phyloP scores from a whole-genome alignment of 2,888 invertebrate genomes.

The Nemapogon koenigi region DNA sequence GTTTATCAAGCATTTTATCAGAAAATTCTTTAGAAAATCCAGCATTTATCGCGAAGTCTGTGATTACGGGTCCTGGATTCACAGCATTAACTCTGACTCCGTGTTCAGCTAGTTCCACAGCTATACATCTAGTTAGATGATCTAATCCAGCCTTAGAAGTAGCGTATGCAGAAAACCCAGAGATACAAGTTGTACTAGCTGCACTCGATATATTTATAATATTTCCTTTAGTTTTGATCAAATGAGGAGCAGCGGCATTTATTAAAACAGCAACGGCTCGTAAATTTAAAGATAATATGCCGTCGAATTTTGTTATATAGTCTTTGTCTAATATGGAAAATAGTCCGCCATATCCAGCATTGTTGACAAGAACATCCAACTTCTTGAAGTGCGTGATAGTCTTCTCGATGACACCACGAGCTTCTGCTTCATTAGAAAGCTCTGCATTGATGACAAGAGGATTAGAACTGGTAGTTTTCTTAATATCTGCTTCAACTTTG shows the following conservation, averaged over 20 bases:
- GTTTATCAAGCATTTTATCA: constrained; percentile 16
- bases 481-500: background rate
- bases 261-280: constrained; percentile 25
- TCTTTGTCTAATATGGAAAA: constrained; percentile 20
- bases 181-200: background rate
- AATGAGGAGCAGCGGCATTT: constrained; percentile 19
- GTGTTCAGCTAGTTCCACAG: constrained; percentile 65
- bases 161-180: constrained; percentile 41
- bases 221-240: constrained; percentile 25
- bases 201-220: constrained; percentile 30
- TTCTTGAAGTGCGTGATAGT: constrained; percentile 23
- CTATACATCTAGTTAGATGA: constrained; percentile 73
- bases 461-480: constrained; percentile 18
- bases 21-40: constrained; percentile 17
- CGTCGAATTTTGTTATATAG: constrained; percentile 24
- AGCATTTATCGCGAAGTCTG: constrained; percentile 41
- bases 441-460: constrained; percentile 24
- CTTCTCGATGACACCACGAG: constrained; percentile 21
- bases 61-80: constrained; percentile 73
- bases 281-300: constrained; percentile 24
- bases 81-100: constrained; percentile 73
- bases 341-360: constrained; percentile 21
- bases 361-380: constrained; percentile 29
- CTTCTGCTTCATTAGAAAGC: constrained; percentile 22
- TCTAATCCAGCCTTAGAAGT: constrained; percentile 78